phyloP scores from a whole-genome alignment of 2,888 invertebrate species.

The Arge pagana region DNA sequence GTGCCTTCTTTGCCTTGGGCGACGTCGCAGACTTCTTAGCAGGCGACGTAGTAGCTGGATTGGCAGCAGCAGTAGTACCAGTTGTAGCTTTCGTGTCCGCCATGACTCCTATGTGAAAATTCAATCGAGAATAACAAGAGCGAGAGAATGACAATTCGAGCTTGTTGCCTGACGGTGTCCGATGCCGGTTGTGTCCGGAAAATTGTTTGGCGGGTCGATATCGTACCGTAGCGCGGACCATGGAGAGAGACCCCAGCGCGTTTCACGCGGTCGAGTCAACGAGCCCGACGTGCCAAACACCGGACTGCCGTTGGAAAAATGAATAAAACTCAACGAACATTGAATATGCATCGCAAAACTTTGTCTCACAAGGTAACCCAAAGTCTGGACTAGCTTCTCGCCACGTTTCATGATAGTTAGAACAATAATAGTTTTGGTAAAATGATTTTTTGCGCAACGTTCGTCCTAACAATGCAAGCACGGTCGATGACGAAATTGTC shows the following conservation, averaged over 20 bases:
- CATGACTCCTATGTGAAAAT: too few species aligned
- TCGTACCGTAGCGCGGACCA: constrained; percentile 13
- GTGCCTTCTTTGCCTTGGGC: constrained; percentile 43
- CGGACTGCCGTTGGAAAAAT: neutral
- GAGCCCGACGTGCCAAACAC: too few species aligned
- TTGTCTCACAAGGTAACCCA: constrained; percentile 2
- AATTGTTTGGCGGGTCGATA: constrained; percentile 1
- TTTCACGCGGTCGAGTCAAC: constrained; percentile 6
- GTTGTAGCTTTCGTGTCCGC: too few species aligned
- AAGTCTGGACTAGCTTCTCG: neutral
- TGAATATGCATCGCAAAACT: too few species aligned
- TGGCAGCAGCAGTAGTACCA: constrained; percentile 13
- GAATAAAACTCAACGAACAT: too few species aligned
- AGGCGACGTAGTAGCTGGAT: constrained; percentile 26
- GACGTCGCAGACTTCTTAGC: constrained; percentile 38
- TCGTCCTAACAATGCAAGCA: neutral
- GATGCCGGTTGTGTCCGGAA: too few species aligned
- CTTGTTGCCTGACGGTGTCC: too few species aligned
- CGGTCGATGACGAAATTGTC: neutral
- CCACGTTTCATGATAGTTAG: neutral
- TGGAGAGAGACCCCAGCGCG: constrained; percentile 19
- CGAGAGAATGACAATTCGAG: too few species aligned
- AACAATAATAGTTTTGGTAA: neutral
- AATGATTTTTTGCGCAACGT: constrained; percentile 2
- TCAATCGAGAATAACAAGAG: too few species aligned